Evolutionary conservation across 2,797 vertebrate genomes (phyloP), one percentile per base, ranked within the genome.

Genomic region (Carcharodon carcharias): DNA sequence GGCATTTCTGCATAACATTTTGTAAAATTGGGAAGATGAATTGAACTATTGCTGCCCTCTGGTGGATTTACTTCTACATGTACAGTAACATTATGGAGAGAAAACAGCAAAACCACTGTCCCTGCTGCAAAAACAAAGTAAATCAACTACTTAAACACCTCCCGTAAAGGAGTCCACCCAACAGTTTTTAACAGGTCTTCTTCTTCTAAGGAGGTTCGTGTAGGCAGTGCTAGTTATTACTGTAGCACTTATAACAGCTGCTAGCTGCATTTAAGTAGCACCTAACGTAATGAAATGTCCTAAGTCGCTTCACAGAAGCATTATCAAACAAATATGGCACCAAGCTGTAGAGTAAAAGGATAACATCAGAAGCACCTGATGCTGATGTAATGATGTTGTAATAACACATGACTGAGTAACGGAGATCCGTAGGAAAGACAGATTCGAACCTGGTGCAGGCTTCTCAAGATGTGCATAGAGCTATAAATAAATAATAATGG

Each of bases 41-140:
- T 5, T 73, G 31, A 58, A 56, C 50, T 77, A 95, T n/a, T 95
- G 69, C 94, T 95, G 94, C 94, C 94, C 94, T 95, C 94, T 31
- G 28, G 69, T 95, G 94, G 91, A 93, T 67, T 85, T 77, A 35
- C 28, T 9, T 93, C 61, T 3, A 67, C 61, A 21, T 7, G 23
- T 45, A 3, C 23, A 40, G 14, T 23, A 67, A 26, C 21, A 45
- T 40, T 67, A 67, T 26, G 1, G 31, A 63, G 61, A 92, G 58
- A 40, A 91, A 9, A 93, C 3, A 67, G 45, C 91, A 63, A 61
- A 35, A 63, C 1, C 31, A 6, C 88, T 61, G 88, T 58, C 56
- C n/a, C 35, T n/a, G 31, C 16, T 45, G 4, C 63, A 93, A 18
- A 8, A 45, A 40, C 21, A 23, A 65, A 65, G 23, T 45, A 45